phyloP scores from a whole-genome alignment of 1,140 invertebrate genomes.

The Drosophila subobscura region DNA sequence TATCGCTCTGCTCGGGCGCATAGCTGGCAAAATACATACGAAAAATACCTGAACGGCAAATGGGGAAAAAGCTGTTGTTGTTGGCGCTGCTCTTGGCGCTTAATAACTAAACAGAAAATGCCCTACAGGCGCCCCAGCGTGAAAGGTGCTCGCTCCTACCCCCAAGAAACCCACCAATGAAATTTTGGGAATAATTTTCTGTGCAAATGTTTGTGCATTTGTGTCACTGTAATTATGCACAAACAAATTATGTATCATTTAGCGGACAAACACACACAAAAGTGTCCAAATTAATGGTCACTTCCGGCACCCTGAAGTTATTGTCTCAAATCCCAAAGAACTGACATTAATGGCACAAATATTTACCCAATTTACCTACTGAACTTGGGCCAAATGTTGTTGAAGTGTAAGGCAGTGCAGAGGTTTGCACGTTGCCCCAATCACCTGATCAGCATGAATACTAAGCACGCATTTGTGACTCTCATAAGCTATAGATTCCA shows the following conservation, averaged over 20 bases:
- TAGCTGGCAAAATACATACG: slow-evolving; percentile 55
- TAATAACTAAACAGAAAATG: slow-evolving; percentile 71
- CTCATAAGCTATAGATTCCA: background rate
- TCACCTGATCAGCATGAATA: slow-evolving; percentile 41
- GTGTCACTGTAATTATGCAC: slow-evolving; percentile 60
- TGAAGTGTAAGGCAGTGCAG: background rate
- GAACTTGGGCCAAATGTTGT: no score
- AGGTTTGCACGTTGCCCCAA: slow-evolving; percentile 52
- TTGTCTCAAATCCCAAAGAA: slow-evolving; percentile 24
- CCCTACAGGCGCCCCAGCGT: slow-evolving; percentile 55
- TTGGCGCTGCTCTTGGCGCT: slow-evolving; percentile 36
- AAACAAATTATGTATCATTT: slow-evolving; percentile 72
- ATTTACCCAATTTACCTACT: slow-evolving; percentile 23
- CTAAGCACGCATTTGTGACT: slow-evolving; percentile 11
- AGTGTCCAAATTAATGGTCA: slow-evolving; percentile 49
- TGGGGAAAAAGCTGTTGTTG: slow-evolving; percentile 42
- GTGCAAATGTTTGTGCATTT: slow-evolving; percentile 39
- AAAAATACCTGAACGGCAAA: slow-evolving; percentile 35
- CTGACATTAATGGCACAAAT: slow-evolving; percentile 45
- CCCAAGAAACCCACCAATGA: background rate
- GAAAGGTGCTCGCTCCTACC: slow-evolving; percentile 55
- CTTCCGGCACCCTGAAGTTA: slow-evolving; percentile 59
- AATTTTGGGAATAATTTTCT: no score
- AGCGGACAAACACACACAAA: slow-evolving; percentile 9
- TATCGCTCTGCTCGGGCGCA: slow-evolving; percentile 79